These are phyloP conservation scores for Noctilio leporinus DNA, from an alignment of 2,113 vertebrate species.

Conservation along the genomic window DNA sequence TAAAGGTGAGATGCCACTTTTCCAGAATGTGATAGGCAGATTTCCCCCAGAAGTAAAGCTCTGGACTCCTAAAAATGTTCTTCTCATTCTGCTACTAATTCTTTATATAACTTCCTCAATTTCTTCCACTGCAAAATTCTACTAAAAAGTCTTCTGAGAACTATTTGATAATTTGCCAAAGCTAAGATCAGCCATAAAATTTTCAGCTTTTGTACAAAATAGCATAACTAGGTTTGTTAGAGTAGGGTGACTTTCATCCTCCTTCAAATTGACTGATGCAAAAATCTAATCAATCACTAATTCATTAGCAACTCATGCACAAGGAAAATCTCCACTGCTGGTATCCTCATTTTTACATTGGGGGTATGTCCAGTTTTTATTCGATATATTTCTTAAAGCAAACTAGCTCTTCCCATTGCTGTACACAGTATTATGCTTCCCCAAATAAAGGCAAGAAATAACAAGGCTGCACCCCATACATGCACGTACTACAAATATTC, in stretches of 20 bases:
- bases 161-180: conserved; percentile 54
- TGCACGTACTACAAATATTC: background rate
- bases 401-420: background rate
- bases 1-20: background rate
- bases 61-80: background rate
- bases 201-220: conserved; percentile 8
- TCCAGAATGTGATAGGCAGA: background rate
- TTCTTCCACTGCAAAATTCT: conserved; percentile 20
- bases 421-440: background rate
- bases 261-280: background rate
- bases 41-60: background rate
- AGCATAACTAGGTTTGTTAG: background rate
- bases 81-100: background rate
- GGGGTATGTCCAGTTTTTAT: background rate
- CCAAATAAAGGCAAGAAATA: background rate
- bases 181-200: conserved; percentile 24
- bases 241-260: background rate
- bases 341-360: background rate
- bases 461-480: background rate
- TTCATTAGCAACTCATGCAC: background rate
- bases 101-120: background rate
- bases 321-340: background rate
- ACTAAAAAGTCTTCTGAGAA: conserved; percentile 23
- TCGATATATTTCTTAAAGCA: background rate
- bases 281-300: background rate